Percentiles rank a stretch among this genome's conserved stretches.
Conservation (phyloP, 2,888 invertebrate species). For the Cataglyphis altisquamis region DNA sequence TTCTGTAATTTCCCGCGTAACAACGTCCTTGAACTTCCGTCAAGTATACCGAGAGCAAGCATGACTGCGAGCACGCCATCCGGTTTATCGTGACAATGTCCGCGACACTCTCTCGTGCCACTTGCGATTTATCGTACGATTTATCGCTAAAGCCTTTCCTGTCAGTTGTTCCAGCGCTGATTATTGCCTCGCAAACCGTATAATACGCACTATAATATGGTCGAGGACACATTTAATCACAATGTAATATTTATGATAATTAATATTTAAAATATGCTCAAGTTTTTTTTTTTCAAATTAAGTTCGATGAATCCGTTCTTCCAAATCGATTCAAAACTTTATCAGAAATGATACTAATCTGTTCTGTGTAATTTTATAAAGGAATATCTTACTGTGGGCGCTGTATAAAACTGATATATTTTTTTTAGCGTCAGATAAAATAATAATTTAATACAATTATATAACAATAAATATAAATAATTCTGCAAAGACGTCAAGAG, state of each 20-base stretch:
- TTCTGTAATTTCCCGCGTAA: conserved; percentile 54
- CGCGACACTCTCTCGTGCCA: conserved; percentile 30
- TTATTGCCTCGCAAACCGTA: conserved; percentile 19
- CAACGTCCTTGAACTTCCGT: conserved; percentile 72
- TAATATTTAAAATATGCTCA: not conserved
- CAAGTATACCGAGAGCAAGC: conserved; percentile 16
- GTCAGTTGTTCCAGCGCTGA: conserved; percentile 43
- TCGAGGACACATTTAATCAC: conserved; percentile 12
- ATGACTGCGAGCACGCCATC: conserved; percentile 60
- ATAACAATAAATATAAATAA: not conserved
- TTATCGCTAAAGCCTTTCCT: conserved; percentile 65
- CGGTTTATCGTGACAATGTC: conserved; percentile 65
- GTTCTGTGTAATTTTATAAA: not conserved
- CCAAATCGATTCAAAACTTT: not conserved
- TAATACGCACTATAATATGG: conserved; percentile 12
- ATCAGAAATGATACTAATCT: not conserved
- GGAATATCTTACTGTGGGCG: not conserved
- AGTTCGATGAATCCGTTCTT: not conserved
- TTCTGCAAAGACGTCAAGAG: not conserved
- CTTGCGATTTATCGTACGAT: conserved; percentile 53
- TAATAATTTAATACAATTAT: not conserved
- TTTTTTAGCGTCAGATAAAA: not conserved
- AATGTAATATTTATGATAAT: not conserved
- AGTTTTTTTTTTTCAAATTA: not conserved
- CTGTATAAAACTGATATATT: not conserved